Evolutionary conservation across 1,140 invertebrate genomes (phyloP), one percentile per base, ranked within the genome.

Genomic region (Listronotus oregonensis): DNA sequence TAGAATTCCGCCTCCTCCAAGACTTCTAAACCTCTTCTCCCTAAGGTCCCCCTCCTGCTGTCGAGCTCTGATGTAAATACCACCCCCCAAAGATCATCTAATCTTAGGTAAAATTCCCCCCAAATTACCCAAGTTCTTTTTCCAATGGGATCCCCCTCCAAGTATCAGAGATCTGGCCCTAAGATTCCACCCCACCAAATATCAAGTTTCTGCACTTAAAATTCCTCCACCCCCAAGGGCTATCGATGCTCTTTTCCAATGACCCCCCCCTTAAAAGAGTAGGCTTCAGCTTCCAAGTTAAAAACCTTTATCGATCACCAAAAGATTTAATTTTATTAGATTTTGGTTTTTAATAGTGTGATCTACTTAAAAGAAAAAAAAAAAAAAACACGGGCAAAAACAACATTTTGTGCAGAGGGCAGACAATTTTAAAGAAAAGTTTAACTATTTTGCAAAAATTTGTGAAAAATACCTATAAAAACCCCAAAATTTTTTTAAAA

Each of bases 31-130:
- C n/a, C n/a, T n/a, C n/a, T n/a, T n/a, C n/a, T n/a, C n/a, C n/a
- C n/a, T 6, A 61, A 3, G 43, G 37, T 52, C 51, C 37, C 43
- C 68, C 64, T 42, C 64, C 63, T 54, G 6, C 15, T 6, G 31
- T 70, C 57, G 21, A n/a, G 37, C 14, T 49, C 65, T 58, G 58
- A 57, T 49, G 37, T 14, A 67, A 40, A 63, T 40, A 8, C 63
- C 64, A 42, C 63, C 64, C 18, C 67, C 56, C 46, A 61, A 58
- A 68, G 68, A 3, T 34, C 49, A 31, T 72, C 66, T 12, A 49
- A 6, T 6, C 9, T 17, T 49, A 18, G 9, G 5, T 18, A 49
- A 18, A 27, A 59, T 21, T n/a, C n/a, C n/a, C n/a, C n/a, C n/a
- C n/a, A n/a, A n/a, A n/a, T n/a, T n/a, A n/a, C n/a, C n/a, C n/a